These are phyloP conservation scores for Chloroclysta siterata DNA, from an alignment of 2,888 invertebrate species.

Conservation along the genomic window DNA sequence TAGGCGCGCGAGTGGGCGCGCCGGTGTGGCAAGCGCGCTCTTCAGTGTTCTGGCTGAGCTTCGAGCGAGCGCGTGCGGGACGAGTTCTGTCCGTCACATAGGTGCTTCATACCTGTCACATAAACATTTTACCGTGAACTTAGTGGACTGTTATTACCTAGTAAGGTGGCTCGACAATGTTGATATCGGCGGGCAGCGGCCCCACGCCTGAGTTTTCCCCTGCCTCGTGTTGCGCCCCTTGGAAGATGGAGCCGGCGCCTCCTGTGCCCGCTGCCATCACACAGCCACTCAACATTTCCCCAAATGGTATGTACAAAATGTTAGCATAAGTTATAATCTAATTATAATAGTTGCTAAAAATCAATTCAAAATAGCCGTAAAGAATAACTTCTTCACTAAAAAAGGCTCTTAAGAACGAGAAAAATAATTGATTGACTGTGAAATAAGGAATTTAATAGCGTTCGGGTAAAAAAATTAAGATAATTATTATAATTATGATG, in stretches of 20 bases:
- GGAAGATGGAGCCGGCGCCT: slow-evolving; percentile 87
- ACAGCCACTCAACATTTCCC: slow-evolving; percentile 85
- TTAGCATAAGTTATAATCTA: not conserved
- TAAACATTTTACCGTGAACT: slow-evolving; percentile 57
- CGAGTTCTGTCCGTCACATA: slow-evolving; percentile 62
- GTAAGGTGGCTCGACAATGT: slow-evolving; percentile 82
- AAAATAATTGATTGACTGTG: no score
- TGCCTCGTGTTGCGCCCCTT: slow-evolving; percentile 85
- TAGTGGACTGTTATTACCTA: slow-evolving; percentile 58
- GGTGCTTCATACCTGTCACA: slow-evolving; percentile 52
- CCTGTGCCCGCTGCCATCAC: slow-evolving; percentile 76
- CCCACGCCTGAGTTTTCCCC: slow-evolving; percentile 85
- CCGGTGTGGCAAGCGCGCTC: slow-evolving; percentile 81
- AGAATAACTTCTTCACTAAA: not conserved
- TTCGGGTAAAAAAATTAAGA: no score
- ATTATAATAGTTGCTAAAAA: not conserved
- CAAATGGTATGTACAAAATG: slow-evolving; percentile 68
- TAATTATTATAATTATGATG: no score
- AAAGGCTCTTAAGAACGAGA: no score
- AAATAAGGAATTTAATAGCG: no score
- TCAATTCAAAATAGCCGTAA: not conserved
- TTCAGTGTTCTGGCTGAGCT: slow-evolving; percentile 85
- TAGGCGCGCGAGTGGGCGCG: slow-evolving; percentile 84
- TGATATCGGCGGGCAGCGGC: slow-evolving; percentile 87
- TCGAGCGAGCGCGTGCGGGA: slow-evolving; percentile 81